phyloP scores from a whole-genome alignment of 2,113 vertebrate genomes.

The Hydropotes inermis region DNA sequence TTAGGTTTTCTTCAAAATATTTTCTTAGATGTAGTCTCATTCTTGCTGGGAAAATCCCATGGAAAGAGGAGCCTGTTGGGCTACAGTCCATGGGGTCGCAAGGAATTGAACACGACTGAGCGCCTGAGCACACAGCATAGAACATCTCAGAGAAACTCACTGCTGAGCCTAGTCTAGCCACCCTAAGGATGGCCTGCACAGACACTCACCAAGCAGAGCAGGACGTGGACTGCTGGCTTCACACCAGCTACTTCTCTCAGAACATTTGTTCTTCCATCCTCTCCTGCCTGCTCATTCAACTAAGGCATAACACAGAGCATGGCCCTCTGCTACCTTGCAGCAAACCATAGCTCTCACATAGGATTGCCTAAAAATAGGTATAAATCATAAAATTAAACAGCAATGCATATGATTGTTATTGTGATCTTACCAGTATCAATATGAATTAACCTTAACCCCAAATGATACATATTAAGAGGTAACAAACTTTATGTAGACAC shows the following conservation, averaged over 20 bases:
- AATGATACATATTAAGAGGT: background rate
- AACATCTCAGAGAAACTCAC: background rate
- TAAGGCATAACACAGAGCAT: background rate
- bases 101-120: background rate
- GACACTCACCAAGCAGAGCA: background rate
- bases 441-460: background rate
- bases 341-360: background rate
- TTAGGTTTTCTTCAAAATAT: background rate
- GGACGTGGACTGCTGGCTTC: background rate
- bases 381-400: background rate
- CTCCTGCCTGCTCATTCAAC: background rate
- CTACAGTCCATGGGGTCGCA: background rate
- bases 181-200: background rate
- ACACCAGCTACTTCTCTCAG: background rate
- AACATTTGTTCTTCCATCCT: background rate
- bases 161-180: background rate
- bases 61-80: background rate
- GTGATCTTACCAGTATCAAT: background rate
- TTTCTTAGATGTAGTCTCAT: background rate
- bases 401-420: background rate
- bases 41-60: background rate
- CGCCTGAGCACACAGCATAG: background rate
- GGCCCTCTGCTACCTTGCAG: background rate
- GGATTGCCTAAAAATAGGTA: background rate
- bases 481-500: background rate